Conservation (phyloP, 2,113 vertebrate species). For the Corvus cornix region DNA sequence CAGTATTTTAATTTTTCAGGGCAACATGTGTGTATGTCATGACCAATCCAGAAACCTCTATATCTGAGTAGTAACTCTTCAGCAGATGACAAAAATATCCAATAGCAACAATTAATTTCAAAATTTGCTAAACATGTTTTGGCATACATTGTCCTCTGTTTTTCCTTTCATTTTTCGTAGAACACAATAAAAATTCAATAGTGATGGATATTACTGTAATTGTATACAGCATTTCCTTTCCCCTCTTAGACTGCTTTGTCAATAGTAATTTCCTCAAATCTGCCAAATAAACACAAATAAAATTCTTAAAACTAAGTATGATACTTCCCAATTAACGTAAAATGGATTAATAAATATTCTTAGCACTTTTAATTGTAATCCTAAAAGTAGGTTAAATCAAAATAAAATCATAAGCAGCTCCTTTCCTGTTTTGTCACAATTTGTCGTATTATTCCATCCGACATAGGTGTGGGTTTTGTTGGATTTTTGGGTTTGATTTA, state of each 20-base stretch:
- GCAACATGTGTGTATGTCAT: neutral
- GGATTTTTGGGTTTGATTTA: neutral
- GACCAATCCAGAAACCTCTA: neutral
- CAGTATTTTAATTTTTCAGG: neutral
- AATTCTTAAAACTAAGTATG: neutral
- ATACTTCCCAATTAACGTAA: neutral
- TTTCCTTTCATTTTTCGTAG: conserved; percentile 17
- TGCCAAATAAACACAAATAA: neutral
- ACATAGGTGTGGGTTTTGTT: neutral
- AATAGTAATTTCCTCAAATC: conserved; percentile 22
- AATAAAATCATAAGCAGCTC: neutral
- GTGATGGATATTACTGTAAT: conserved; percentile 15
- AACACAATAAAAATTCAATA: neutral
- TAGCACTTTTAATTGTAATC: neutral
- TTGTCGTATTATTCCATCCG: neutral
- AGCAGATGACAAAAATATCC: neutral
- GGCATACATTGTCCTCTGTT: neutral
- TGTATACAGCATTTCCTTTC: neutral
- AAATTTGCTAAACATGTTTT: neutral
- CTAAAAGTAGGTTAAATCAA: neutral
- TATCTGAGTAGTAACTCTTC: neutral
- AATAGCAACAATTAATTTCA: neutral
- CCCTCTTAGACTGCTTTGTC: neutral
- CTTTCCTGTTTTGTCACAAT: neutral
- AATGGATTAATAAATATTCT: neutral